Evolutionary conservation across 2,888 invertebrate species (phyloP).

Genomic region (Desoria tigrina): DNA sequence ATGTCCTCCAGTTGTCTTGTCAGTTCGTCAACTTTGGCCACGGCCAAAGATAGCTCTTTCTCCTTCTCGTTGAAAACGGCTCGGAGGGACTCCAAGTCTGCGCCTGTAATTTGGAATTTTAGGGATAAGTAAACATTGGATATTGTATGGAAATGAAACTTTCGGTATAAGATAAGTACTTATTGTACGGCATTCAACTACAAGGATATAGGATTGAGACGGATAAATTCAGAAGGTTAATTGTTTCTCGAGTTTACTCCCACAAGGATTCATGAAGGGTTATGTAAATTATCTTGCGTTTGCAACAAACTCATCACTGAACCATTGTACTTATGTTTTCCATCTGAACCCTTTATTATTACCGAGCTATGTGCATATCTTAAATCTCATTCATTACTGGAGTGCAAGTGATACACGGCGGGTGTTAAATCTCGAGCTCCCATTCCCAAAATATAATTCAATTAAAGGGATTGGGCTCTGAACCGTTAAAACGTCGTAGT

Average conservation of each 20-base stretch:
- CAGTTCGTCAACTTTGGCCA: constrained; percentile 94
- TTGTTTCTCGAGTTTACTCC: neutral
- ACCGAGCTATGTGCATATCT: too few relatives aligned
- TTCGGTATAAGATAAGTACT: too few relatives aligned
- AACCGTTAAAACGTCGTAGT: too few relatives aligned
- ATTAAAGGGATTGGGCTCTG: too few relatives aligned
- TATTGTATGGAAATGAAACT: too few relatives aligned
- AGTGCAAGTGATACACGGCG: too few relatives aligned
- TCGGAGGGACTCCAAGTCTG: constrained; percentile 93
- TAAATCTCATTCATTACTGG: too few relatives aligned
- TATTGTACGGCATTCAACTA: neutral
- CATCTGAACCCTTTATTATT: too few relatives aligned
- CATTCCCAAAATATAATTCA: too few relatives aligned
- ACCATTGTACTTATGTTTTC: too few relatives aligned
- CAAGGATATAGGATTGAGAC: neutral
- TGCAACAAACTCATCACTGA: too few relatives aligned
- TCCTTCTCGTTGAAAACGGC: constrained; percentile 97
- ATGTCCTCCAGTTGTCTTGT: constrained; percentile 92
- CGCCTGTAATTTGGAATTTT: constrained; percentile 66
- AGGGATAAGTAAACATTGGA: neutral
- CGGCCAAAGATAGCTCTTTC: constrained; percentile 91
- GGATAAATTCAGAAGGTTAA: neutral
- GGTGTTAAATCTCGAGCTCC: too few relatives aligned
- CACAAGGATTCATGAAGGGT: neutral
- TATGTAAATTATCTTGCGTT: neutral